A percentile compares a stretch with the other conserved stretches of the same genome.
Conservation (phyloP, 2,113 vertebrate genomes). For the Ranitomeya variabilis region DNA sequence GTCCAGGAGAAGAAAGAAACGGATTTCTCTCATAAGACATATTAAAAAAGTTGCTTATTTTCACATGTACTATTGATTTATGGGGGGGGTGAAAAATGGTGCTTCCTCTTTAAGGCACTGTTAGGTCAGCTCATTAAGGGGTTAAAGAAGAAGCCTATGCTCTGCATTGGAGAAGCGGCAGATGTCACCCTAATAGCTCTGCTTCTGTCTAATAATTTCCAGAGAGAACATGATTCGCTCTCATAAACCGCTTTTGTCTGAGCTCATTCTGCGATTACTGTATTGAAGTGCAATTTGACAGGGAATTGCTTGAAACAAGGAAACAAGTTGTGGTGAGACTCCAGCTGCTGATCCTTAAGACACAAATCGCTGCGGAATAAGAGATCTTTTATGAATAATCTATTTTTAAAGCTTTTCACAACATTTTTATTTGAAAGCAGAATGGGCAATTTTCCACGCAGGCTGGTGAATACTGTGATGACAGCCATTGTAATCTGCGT, state of each 20-base stretch:
- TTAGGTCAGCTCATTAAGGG: no score
- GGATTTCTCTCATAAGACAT: no score
- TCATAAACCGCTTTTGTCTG: conserved; percentile 19
- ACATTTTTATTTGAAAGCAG: conserved; percentile 40
- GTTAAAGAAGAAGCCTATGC: background rate
- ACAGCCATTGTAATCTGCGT: conserved; percentile 37
- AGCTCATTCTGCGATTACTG: background rate
- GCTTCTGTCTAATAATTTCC: background rate
- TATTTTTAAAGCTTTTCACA: conserved; percentile 43
- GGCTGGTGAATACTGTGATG: conserved; percentile 37
- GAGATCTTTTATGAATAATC: conserved; percentile 4
- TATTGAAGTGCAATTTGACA: conserved; percentile 26
- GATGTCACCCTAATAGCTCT: background rate
- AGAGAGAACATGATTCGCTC: background rate
- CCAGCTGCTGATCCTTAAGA: conserved; percentile 31
- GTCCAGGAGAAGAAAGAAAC: no score
- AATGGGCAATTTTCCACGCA: conserved; percentile 19
- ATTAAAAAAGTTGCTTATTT: no score
- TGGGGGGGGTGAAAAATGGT: no score
- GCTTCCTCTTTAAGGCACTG: no score
- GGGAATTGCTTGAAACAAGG: background rate
- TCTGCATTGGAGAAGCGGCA: background rate
- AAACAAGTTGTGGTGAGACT: conserved; percentile 14
- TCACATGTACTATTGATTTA: no score
- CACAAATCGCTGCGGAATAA: background rate